Percentiles rank a stretch among this genome's conserved stretches.
Evolutionary conservation across 37 sponge, comb jelly and placozoan species (phyloP).

Genomic region (Tethya wilhelma): DNA sequence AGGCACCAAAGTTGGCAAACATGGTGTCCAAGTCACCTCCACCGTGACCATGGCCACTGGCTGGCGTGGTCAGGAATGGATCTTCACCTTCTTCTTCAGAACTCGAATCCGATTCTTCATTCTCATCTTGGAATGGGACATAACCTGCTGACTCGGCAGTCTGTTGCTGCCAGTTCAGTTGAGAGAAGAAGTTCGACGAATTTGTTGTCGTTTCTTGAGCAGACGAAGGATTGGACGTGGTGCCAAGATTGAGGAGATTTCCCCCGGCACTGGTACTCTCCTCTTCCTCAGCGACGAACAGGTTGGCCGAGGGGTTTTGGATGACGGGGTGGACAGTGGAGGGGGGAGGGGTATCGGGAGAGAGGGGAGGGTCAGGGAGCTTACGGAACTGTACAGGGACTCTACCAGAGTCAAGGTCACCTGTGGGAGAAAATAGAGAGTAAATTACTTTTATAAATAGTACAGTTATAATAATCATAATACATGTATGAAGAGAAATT

Average conservation of each 20-base stretch:
- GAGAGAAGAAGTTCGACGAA: conserved; percentile 32
- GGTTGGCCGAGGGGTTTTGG: not conserved
- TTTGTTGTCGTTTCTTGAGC: not conserved
- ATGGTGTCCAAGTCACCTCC: not conserved
- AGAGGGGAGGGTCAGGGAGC: not conserved
- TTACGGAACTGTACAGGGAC: not conserved
- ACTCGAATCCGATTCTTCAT: conserved; percentile 13
- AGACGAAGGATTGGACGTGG: not conserved
- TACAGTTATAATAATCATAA: no score
- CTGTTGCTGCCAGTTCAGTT: conserved; percentile 32
- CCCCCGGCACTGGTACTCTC: conserved; percentile 21
- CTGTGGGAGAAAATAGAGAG: not conserved
- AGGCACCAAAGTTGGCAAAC: not conserved
- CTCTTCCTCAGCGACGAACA: not conserved
- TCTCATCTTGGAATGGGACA: conserved; percentile 11
- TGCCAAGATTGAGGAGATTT: conserved; percentile 12
- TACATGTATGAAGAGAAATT: no score
- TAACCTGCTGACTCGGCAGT: conserved; percentile 18
- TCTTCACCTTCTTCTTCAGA: not conserved
- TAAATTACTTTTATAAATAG: not conserved
- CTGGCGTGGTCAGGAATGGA: not conserved
- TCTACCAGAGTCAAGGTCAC: not conserved
- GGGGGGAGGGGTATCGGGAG: conserved; percentile 8
- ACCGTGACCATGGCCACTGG: not conserved
- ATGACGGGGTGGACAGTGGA: not conserved